These are phyloP conservation scores for Sminthurides aquaticus DNA, from an alignment of 2,888 invertebrate genomes.

Conservation along the genomic window DNA sequence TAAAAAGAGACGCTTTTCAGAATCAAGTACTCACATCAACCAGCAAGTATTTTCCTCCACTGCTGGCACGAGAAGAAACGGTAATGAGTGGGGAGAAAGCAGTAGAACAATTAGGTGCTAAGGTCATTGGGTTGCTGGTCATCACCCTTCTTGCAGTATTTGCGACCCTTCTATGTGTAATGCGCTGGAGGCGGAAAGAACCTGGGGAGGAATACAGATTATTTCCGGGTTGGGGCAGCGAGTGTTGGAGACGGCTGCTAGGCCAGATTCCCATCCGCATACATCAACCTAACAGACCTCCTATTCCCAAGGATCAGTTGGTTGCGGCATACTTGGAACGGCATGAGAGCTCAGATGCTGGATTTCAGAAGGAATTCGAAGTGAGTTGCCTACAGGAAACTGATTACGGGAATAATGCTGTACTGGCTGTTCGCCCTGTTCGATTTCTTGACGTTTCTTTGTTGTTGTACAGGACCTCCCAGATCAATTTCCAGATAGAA, in stretches of 20 bases:
- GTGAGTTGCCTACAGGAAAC: conserved; percentile 49
- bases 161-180: conserved; percentile 50
- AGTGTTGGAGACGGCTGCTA: conserved; percentile 60
- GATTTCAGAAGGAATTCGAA: conserved; percentile 86
- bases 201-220: conserved; percentile 41
- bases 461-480: conserved; percentile 58
- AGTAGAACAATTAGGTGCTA: conserved; percentile 41
- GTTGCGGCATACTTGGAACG: conserved; percentile 70
- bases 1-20: background rate
- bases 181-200: conserved; percentile 41
- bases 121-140: conserved; percentile 57
- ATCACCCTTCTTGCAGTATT: conserved; percentile 59
- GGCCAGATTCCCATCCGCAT: conserved; percentile 57
- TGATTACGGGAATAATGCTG: too few species aligned
- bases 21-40: conserved; percentile 54
- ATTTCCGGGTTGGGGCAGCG: conserved; percentile 38
- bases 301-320: conserved; percentile 66
- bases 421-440: too few species aligned
- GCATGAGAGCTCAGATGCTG: conserved; percentile 79
- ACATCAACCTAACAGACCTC: conserved; percentile 73
- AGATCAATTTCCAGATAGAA: conserved; percentile 76
- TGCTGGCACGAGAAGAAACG: conserved; percentile 45
- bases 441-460: conserved; percentile 1
- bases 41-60: conserved; percentile 66
- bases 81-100: conserved; percentile 5